Evolutionary conservation across 2,113 vertebrate genomes (phyloP), one percentile per base, ranked within the genome.

Genomic region (Oncorhynchus mykiss): DNA sequence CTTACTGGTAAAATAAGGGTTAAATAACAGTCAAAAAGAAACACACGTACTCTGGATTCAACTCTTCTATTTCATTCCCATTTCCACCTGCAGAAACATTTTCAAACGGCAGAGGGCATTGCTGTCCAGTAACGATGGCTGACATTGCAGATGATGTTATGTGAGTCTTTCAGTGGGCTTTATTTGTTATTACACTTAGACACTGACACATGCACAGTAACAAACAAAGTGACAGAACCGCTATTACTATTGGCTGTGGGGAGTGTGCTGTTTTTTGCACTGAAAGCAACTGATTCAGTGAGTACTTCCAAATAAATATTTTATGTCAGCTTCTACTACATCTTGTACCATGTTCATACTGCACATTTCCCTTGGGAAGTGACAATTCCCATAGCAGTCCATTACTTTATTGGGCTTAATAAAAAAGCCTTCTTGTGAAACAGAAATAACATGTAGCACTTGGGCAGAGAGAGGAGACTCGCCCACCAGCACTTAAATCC

Each of bases 41-140:
- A 16, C 13, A 62, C 20, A 57, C 20, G 16, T 22, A 2, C 59
- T 62, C 5, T 62, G 16, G 18, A 62, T 62, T 54, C 49, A 51
- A 16, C 51, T 54, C 51, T 16, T 62, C 13, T 11, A 62, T 62
- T 5, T 22, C n/a, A 11, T 22, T 16, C 16, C 4, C 9, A 24
- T 62, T 62, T n/a, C n/a, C 9, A 9, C 13, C n/a, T 49, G 22
- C 18, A 25, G 3, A 11, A 29, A 45, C 68, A 18, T n/a, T 59
- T 72, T 59, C 4, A 18, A 60, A 67, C 91, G 88, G 82, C 85
- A 92, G 91, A 85, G 79, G 86, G 84, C 75, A 11, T n/a, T 85
- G 72, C 85, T 84, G 84, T 79, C 83, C 84, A 88, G 85, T 75
- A 29, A 39, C 45, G 31, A 34, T 68, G 66, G 2, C 66, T 39